These are phyloP conservation scores for Drosophila virilis DNA, from an alignment of 1,140 invertebrate genomes.

Conservation along the genomic window DNA sequence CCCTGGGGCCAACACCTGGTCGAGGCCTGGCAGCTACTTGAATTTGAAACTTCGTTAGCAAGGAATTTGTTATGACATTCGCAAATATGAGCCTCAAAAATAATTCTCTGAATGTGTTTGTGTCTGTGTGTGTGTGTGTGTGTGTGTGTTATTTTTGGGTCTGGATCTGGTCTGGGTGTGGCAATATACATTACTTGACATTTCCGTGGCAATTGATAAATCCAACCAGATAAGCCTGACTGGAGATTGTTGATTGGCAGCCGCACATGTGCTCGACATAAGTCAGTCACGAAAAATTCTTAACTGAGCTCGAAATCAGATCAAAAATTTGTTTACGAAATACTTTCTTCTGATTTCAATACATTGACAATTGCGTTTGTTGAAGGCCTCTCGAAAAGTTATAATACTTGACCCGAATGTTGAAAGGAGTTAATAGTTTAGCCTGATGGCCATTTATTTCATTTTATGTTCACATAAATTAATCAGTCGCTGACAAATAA, in stretches of 20 bases:
- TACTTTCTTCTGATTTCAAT: constrained; percentile 25
- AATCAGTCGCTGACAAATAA: constrained; percentile 73
- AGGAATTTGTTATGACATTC: constrained; percentile 73
- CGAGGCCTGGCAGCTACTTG: constrained; percentile 44
- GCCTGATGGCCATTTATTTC: constrained; percentile 31
- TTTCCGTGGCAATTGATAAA: constrained; percentile 70
- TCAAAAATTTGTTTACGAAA: background rate
- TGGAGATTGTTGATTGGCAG: constrained; percentile 69
- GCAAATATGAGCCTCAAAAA: constrained; percentile 42
- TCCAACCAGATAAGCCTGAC: constrained; percentile 47
- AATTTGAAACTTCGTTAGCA: constrained; percentile 53
- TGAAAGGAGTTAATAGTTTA: background rate
- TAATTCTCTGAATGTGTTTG: constrained; percentile 15
- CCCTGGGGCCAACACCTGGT: constrained; percentile 58
- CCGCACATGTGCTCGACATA: constrained; percentile 4
- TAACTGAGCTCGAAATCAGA: background rate
- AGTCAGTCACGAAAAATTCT: constrained; percentile 1
- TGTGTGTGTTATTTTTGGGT: constrained; percentile 36
- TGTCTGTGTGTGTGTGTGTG: background rate
- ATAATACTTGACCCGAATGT: constrained; percentile 2
- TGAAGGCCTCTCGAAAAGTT: constrained; percentile 6
- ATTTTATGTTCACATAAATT: constrained; percentile 64
- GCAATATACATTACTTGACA: constrained; percentile 60
- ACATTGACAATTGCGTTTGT: background rate
- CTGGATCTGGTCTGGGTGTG: constrained; percentile 57